Percentiles rank a stretch among this genome's conserved stretches.
Conservation (phyloP, 2,888 invertebrate species). For the Ametastegia equiseti region DNA sequence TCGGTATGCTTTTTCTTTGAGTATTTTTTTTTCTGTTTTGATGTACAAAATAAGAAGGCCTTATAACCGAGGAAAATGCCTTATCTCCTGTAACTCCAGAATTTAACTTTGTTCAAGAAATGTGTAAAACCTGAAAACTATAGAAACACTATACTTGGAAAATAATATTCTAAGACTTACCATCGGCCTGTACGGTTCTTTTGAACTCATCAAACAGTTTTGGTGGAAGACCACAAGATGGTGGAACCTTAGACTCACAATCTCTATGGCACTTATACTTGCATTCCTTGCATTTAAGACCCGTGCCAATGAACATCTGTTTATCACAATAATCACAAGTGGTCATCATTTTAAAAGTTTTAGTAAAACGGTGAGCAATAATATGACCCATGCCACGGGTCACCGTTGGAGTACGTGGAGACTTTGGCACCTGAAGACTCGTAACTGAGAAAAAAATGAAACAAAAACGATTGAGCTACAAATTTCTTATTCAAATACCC, state of each 20-base stretch:
- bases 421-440: conserved; percentile 80
- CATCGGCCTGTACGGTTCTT: conserved; percentile 84
- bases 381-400: conserved; percentile 91
- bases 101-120: not conserved
- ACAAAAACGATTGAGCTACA: conserved; percentile 24
- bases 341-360: conserved; percentile 92
- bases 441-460: conserved; percentile 71
- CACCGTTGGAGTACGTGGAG: conserved; percentile 88
- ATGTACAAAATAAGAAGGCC: not conserved
- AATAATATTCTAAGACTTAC: conserved; percentile 62
- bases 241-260: conserved; percentile 94
- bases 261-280: conserved; percentile 94
- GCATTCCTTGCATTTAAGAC: conserved; percentile 95
- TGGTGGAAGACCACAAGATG: conserved; percentile 93
- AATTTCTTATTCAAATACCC: not conserved
- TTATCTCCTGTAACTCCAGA: not conserved
- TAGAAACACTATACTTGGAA: not conserved
- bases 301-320: conserved; percentile 90
- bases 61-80: not conserved
- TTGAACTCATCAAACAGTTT: conserved; percentile 91
- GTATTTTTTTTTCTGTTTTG: not conserved
- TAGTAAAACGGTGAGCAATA: conserved; percentile 93
- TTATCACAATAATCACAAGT: conserved; percentile 94
- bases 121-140: conserved; percentile 1
- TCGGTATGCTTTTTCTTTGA: not conserved